Evolutionary conservation across 2,888 invertebrate species (phyloP).

Genomic region (Drosophila birchii): DNA sequence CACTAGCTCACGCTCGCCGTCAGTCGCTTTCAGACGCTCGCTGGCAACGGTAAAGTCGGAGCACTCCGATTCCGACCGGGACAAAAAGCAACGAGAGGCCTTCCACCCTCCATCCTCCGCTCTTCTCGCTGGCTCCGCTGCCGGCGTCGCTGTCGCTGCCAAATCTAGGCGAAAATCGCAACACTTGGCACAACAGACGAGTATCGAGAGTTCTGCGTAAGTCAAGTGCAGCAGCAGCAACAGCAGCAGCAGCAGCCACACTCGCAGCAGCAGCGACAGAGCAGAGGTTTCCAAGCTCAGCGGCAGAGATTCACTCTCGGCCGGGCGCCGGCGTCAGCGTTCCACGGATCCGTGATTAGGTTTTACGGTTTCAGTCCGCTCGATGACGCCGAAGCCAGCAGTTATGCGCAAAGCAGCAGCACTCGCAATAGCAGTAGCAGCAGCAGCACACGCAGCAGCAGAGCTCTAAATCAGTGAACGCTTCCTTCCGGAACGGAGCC

Average conservation of each 20-base stretch:
- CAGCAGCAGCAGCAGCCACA: constrained; percentile 11
- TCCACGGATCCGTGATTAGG: constrained; percentile 80
- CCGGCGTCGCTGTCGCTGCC: constrained; percentile 42
- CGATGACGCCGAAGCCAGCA: constrained; percentile 81
- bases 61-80: constrained; percentile 34
- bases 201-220: constrained; percentile 37
- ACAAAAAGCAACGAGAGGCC: constrained; percentile 26
- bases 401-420: constrained; percentile 53
- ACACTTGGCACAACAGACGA: constrained; percentile 33
- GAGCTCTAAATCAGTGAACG: constrained; percentile 46
- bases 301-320: constrained; percentile 47
- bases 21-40: constrained; percentile 39
- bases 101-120: constrained; percentile 10
- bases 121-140: constrained; percentile 16
- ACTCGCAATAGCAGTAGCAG: constrained; percentile 53
- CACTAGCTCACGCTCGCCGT: constrained; percentile 16
- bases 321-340: constrained; percentile 53
- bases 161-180: constrained; percentile 55
- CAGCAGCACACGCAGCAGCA: constrained; percentile 54
- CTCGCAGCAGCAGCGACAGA: constrained; percentile 15
- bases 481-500: constrained; percentile 40
- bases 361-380: constrained; percentile 83
- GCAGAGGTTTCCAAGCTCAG: constrained; percentile 43
- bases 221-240: constrained; percentile 50
- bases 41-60: constrained; percentile 39